A percentile compares a stretch with the other conserved stretches of the same genome.
phyloP scores from a whole-genome alignment of 2,797 vertebrate species.

The Balearica regulorum region DNA sequence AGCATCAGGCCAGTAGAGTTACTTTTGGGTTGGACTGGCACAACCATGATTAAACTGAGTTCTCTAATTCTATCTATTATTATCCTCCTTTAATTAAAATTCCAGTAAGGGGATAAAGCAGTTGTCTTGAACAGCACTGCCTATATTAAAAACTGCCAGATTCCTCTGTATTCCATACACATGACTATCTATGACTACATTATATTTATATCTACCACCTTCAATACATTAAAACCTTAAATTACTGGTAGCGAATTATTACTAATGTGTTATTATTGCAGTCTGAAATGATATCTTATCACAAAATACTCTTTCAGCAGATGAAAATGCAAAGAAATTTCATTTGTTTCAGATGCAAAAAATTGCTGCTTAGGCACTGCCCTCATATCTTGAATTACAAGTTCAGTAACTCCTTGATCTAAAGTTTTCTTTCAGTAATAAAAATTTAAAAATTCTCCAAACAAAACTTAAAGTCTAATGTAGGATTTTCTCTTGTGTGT shows the following conservation, averaged over 20 bases:
- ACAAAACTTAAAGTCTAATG: not conserved
- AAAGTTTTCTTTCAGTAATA: not conserved
- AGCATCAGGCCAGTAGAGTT: not conserved
- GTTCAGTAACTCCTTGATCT: not conserved
- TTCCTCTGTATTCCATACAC: not conserved
- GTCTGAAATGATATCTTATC: not conserved
- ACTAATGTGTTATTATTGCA: not conserved
- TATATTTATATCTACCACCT: conserved; percentile 1
- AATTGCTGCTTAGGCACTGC: not conserved
- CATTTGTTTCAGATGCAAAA: not conserved
- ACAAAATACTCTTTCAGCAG: not conserved
- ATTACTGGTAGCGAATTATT: not conserved
- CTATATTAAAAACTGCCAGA: not conserved
- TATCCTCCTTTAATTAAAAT: conserved; percentile 44
- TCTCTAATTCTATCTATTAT: conserved; percentile 6
- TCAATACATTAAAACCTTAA: not conserved
- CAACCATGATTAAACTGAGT: not conserved
- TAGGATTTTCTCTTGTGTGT: not conserved
- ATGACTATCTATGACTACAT: not conserved
- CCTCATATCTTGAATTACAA: not conserved
- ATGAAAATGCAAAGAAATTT: not conserved
- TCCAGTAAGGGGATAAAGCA: not conserved
- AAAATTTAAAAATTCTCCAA: not conserved
- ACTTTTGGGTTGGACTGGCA: not conserved
- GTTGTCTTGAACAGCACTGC: not conserved